Percentiles rank a stretch among this genome's conserved stretches.
These are phyloP conservation scores for Caenorhabditis afra DNA, from an alignment of 2,888 invertebrate species.

Conservation along the genomic window DNA sequence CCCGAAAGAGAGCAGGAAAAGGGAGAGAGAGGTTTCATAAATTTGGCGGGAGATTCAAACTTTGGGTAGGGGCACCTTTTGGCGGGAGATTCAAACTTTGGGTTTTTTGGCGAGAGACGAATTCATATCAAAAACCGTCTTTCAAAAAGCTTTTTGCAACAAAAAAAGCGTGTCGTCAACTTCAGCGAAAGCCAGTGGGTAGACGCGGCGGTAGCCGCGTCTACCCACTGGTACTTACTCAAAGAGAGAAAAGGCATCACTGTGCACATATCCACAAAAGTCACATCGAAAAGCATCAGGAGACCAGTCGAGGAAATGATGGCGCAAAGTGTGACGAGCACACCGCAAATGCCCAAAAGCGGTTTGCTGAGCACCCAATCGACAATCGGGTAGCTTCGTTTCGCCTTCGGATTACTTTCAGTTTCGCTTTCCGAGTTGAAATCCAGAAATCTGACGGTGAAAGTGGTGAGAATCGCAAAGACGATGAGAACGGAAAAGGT, in stretches of 20 bases:
- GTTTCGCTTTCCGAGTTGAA: slow-evolving; percentile 22
- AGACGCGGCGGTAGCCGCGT: too few species aligned
- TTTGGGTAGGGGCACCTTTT: too few species aligned
- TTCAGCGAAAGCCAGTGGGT: too few species aligned
- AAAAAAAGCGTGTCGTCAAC: too few species aligned
- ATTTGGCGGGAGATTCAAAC: too few species aligned
- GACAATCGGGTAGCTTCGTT: slow-evolving; percentile 84
- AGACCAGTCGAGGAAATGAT: slow-evolving; percentile 92
- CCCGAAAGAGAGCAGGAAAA: too few species aligned
- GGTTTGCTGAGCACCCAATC: slow-evolving; percentile 91
- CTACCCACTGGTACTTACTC: too few species aligned
- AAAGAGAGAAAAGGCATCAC: slow-evolving; percentile 96
- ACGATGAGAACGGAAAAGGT: slow-evolving; percentile 74
- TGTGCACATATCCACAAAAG: slow-evolving; percentile 94
- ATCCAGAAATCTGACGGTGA: slow-evolving; percentile 69
- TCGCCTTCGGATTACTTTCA: background rate
- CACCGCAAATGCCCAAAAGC: slow-evolving; percentile 81
- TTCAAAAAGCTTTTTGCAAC: too few species aligned
- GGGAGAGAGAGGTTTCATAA: too few species aligned
- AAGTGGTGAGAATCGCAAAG: slow-evolving; percentile 75
- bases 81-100: too few species aligned
- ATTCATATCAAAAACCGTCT: too few species aligned
- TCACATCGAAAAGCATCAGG: slow-evolving; percentile 91
- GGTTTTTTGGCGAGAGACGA: too few species aligned
- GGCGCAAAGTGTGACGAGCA: slow-evolving; percentile 84